A percentile compares a stretch with the other conserved stretches of the same genome.
These are phyloP conservation scores for Halichondria panicea DNA, from an alignment of 37 sponge, comb jelly and placozoan genomes.

Conservation along the genomic window DNA sequence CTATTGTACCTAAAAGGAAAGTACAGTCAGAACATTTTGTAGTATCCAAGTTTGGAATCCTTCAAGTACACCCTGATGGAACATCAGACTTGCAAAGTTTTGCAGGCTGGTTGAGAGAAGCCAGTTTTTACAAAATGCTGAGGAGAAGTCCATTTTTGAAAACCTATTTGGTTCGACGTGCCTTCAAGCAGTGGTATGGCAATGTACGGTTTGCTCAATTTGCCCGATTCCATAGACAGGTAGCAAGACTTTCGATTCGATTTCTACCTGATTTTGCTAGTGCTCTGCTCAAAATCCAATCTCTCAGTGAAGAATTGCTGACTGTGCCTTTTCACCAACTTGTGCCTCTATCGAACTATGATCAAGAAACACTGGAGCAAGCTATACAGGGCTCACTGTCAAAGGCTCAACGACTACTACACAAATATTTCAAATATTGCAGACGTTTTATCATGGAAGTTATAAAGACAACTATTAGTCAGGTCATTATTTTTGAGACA, in stretches of 20 bases:
- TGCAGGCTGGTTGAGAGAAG: conserved; percentile 80
- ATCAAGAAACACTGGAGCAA: conserved; percentile 1
- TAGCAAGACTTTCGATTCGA: conserved; percentile 16
- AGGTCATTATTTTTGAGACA: conserved; percentile 17
- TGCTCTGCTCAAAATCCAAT: conserved; percentile 38
- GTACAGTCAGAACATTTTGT: conserved; percentile 72
- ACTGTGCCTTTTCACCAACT: conserved; percentile 32
- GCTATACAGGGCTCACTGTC: not conserved
- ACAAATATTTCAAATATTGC: conserved; percentile 60
- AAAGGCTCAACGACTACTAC: conserved; percentile 22
- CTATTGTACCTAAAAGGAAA: conserved; percentile 43
- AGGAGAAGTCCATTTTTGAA: conserved; percentile 62
- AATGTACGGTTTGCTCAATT: conserved; percentile 42
- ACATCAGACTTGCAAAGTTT: conserved; percentile 57
- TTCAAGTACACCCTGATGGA: conserved; percentile 65
- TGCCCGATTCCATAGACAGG: not conserved
- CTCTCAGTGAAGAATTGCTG: conserved; percentile 52
- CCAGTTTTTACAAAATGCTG: conserved; percentile 50
- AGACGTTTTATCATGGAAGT: conserved; percentile 34
- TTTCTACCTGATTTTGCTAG: conserved; percentile 36
- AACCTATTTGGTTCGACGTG: conserved; percentile 43
- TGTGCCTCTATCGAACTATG: conserved; percentile 24
- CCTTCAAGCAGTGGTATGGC: conserved; percentile 54
- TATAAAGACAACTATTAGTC: not conserved
- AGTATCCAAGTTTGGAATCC: conserved; percentile 82